Evolutionary conservation across 2,113 vertebrate species (phyloP).

Genomic region (Dipodomys ordii): DNA sequence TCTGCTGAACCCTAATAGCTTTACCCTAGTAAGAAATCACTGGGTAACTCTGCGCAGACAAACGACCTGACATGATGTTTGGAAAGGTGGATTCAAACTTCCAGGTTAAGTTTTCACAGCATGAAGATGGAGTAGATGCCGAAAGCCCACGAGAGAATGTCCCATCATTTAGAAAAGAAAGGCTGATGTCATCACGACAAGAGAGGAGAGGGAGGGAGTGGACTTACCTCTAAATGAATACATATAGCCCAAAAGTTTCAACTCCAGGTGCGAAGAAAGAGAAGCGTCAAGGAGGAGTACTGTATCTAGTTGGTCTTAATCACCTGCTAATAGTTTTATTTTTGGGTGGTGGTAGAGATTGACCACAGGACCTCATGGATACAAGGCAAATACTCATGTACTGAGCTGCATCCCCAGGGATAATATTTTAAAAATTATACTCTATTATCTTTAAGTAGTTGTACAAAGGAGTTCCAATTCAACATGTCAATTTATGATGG

Average conservation of each 20-base stretch:
- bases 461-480: no score
- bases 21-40: constrained; percentile 6
- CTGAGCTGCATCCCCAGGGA: no score
- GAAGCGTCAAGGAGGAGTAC: neutral
- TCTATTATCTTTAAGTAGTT: no score
- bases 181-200: neutral
- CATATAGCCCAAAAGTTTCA: neutral
- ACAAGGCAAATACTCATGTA: no score
- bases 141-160: neutral
- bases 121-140: neutral
- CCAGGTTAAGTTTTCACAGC: constrained; percentile 3
- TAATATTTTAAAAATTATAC: no score
- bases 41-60: neutral
- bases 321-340: neutral
- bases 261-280: neutral
- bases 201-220: neutral
- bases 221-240: neutral
- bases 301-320: neutral
- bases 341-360: no score
- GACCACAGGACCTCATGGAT: no score
- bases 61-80: constrained; percentile 55
- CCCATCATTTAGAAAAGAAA: constrained; percentile 7
- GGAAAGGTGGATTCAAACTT: constrained; percentile 42
- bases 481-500: no score
- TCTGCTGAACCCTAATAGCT: neutral